Percentiles rank a stretch among this genome's conserved stretches.
phyloP scores from a whole-genome alignment of 2,113 vertebrate genomes.

The Sterna hirundo region DNA sequence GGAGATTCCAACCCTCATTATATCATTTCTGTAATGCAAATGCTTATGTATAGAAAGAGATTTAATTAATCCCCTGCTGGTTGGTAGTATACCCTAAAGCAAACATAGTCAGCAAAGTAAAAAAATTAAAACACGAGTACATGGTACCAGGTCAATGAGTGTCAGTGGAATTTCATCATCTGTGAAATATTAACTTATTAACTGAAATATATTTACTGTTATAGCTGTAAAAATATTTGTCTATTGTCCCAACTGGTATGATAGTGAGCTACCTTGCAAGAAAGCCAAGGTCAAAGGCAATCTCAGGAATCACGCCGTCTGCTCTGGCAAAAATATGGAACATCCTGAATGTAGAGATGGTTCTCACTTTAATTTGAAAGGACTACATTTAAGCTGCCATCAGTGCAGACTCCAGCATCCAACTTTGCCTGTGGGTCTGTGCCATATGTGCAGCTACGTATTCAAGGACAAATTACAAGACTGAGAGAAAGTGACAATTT shows the following conservation, averaged over 20 bases:
- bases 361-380: conserved; percentile 31
- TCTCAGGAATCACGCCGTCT: conserved; percentile 13
- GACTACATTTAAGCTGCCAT: conserved; percentile 18
- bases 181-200: conserved; percentile 66
- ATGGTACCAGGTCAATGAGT: conserved; percentile 40
- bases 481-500: conserved; percentile 39
- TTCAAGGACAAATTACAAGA: conserved; percentile 46
- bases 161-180: conserved; percentile 55
- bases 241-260: conserved; percentile 12
- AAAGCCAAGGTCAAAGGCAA: conserved; percentile 47
- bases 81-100: conserved; percentile 56
- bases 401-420: conserved; percentile 22
- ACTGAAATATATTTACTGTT: conserved; percentile 42
- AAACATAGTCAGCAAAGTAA: conserved; percentile 34
- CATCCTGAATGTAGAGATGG: background rate
- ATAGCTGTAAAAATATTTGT: conserved; percentile 62
- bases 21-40: conserved; percentile 63
- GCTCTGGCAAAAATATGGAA: conserved; percentile 14
- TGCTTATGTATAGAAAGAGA: conserved; percentile 51
- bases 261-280: background rate
- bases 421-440: conserved; percentile 61
- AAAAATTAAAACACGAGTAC: conserved; percentile 29
- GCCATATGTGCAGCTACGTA: conserved; percentile 45
- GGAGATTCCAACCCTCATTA: conserved; percentile 52
- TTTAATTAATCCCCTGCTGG: conserved; percentile 71